Conservation (phyloP, 2,888 invertebrate species). For the Laothoe populi region DNA sequence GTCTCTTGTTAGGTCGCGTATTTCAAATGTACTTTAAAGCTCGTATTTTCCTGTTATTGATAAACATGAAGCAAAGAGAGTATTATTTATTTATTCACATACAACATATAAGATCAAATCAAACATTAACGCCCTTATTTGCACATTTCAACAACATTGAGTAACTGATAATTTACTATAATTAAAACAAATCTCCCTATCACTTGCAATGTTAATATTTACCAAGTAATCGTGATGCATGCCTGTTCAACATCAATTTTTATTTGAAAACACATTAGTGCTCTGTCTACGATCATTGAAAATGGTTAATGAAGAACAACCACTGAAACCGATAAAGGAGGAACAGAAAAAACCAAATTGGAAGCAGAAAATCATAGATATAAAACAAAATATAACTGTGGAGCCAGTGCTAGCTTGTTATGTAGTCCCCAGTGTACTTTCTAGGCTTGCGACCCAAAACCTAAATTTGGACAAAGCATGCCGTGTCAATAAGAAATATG, state of each 20-base stretch:
- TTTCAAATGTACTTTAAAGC: too few relatives aligned
- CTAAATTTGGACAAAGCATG: conserved; percentile 94
- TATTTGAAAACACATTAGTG: conserved; percentile 38
- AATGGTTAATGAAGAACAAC: conserved; percentile 66
- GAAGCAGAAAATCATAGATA: conserved; percentile 70
- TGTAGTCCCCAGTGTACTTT: conserved; percentile 86
- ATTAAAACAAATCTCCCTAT: conserved; percentile 40
- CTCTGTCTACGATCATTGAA: conserved; percentile 34
- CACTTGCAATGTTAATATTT: conserved; percentile 46
- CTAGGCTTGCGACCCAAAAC: conserved; percentile 92
- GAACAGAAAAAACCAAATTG: conserved; percentile 59
- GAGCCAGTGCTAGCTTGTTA: conserved; percentile 87
- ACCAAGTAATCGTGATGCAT: conserved; percentile 35
- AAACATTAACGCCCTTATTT: conserved; percentile 36
- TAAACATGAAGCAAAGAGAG: too few relatives aligned
- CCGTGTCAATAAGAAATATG: conserved; percentile 89
- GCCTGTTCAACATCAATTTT: conserved; percentile 25
- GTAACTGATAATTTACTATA: conserved; percentile 45
- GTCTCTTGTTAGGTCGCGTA: too few relatives aligned
- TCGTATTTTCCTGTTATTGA: too few relatives aligned
- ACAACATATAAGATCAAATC: conserved; percentile 29
- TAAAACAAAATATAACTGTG: conserved; percentile 86
- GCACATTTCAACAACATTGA: conserved; percentile 34
- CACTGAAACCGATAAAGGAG: conserved; percentile 50
- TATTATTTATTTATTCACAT: conserved; percentile 22